Conservation (phyloP, 2,888 invertebrate species). For the Drosophila hamatofila region DNA sequence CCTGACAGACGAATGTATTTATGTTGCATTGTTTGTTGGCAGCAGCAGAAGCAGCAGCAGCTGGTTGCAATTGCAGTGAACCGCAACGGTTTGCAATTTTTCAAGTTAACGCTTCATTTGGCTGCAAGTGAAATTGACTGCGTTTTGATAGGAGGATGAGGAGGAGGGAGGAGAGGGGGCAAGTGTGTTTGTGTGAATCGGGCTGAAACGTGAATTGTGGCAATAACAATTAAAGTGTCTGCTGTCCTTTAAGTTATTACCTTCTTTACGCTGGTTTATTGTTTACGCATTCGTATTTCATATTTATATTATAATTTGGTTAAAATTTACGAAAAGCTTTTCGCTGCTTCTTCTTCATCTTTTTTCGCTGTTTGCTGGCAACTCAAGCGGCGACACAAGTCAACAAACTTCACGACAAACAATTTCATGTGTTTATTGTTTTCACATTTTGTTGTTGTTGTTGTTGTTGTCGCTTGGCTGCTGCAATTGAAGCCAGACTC, state of each 20-base stretch:
- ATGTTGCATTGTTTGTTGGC: constrained; percentile 57
- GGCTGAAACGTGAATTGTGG: constrained; percentile 15
- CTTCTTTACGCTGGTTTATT: constrained; percentile 19
- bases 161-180: neutral
- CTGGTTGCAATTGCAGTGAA: constrained; percentile 62
- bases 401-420: constrained; percentile 59
- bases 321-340: constrained; percentile 26
- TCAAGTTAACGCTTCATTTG: constrained; percentile 77
- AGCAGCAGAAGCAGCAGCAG: constrained; percentile 26
- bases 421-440: constrained; percentile 43
- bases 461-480: constrained; percentile 35
- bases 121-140: constrained; percentile 66
- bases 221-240: constrained; percentile 30
- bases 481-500: constrained; percentile 56
- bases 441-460: constrained; percentile 24
- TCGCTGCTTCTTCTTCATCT: constrained; percentile 13
- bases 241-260: constrained; percentile 23
- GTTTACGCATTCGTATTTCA: constrained; percentile 6
- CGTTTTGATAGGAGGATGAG: neutral
- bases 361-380: constrained; percentile 56
- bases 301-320: constrained; percentile 18
- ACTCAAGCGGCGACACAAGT: constrained; percentile 62
- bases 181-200: constrained; percentile 3
- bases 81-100: constrained; percentile 75
- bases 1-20: constrained; percentile 48